These are phyloP conservation scores for Pelosia muscerda DNA, from an alignment of 2,888 invertebrate genomes.

Conservation along the genomic window DNA sequence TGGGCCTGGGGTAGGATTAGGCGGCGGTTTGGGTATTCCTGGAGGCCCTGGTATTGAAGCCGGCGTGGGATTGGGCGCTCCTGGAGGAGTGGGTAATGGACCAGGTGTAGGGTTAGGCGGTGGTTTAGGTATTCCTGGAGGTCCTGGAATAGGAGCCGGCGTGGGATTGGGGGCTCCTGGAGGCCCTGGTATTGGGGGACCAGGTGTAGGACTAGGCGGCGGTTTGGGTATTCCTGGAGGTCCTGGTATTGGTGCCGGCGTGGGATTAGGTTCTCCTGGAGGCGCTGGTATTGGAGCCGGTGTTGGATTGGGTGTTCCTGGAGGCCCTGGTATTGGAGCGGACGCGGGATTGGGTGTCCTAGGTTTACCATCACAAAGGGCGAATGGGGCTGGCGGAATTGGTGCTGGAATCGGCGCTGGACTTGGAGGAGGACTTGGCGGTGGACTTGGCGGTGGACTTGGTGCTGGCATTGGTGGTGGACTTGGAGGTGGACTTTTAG, in stretches of 20 bases:
- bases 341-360: constrained; percentile 81
- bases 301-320: constrained; percentile 41
- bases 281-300: neutral
- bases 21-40: neutral
- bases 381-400: constrained; percentile 60
- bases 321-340: no score
- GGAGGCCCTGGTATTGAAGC: neutral
- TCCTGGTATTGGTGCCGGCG: neutral
- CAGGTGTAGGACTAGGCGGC: neutral
- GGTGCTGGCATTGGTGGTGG: no score
- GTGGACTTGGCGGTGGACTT: constrained; percentile 49
- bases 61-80: neutral
- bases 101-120: neutral
- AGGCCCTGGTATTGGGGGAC: neutral
- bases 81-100: neutral
- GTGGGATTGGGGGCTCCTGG: neutral
- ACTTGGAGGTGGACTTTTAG: constrained; percentile 45
- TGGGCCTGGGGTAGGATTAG: neutral
- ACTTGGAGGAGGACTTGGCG: neutral
- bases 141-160: neutral
- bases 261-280: neutral
- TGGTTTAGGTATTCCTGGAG: neutral
- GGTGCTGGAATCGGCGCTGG: neutral
- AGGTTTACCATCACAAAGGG: constrained; percentile 70
- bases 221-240: constrained; percentile 1